Base-by-base conservation (phyloP, 2,888 invertebrate species). In the Halocaridina rubra region DNA sequence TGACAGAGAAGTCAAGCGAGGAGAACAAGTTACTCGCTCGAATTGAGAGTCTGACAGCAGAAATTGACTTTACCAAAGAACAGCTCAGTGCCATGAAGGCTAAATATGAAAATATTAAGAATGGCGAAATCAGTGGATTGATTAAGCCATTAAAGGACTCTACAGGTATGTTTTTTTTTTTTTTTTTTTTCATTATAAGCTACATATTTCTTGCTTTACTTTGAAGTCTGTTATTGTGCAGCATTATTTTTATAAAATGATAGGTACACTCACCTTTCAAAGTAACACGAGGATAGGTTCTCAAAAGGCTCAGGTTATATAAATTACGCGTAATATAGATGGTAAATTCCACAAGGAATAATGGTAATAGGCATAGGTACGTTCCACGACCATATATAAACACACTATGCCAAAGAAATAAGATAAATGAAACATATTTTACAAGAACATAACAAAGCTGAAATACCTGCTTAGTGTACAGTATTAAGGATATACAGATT, bases 1-100 rank as follows among this genome's bases (percentile, higher is more conserved):
- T 90, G 10, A 64, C 29, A 88, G 90, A 91, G 67, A 91, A 91
- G 88, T 91, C 91, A 88, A 90, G 92, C 90, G 93, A 93, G 88
- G 91, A 93, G 80, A 90, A 92, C 39, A 92, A 92, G 87, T 92
- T 92, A 88, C 90, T 94, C 86, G 92, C 92, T 85, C 92, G 92
- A 88, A 91, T 92, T 61, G 91, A 92, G 81, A 91, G 91, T 27
- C 91, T 92, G 67, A 90, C 92, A 88, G 91, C 90, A 67, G 91
- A 91, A 81, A 91, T 90, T 89, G 91, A 91, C 89, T 90, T 91
- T 88, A 90, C 90, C 16, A 90, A 91, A 84, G 92, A 92, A 88
- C 92, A 93, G 89, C 90, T 93, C 81, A 91, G 91, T 85, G 90
- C 91, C 39, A 67, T 86, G 30, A 86, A 86, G 33, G 82, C 86